Evolutionary conservation across 2,888 invertebrate species (phyloP).

Genomic region (Dendrolimus pini): DNA sequence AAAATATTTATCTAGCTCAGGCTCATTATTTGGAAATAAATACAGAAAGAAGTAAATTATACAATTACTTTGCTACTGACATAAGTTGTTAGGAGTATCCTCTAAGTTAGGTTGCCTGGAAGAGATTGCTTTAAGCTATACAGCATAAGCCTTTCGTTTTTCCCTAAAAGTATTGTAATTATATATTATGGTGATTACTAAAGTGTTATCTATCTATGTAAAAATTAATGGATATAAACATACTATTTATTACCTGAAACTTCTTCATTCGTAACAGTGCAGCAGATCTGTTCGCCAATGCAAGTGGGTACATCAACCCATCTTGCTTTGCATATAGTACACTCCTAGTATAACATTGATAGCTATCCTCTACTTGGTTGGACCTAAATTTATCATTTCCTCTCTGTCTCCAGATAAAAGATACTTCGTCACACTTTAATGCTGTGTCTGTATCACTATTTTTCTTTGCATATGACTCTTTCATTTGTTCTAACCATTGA

Average conservation of each 20-base stretch:
- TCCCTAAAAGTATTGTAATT: too few species aligned
- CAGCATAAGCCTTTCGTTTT: too few species aligned
- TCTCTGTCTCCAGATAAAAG: slow-evolving; percentile 55
- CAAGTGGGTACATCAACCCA: slow-evolving; percentile 76
- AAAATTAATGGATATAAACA: too few species aligned
- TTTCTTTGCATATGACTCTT: slow-evolving; percentile 38
- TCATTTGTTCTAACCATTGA: slow-evolving; percentile 60
- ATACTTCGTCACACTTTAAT: slow-evolving; percentile 48
- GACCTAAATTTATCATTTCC: slow-evolving; percentile 78
- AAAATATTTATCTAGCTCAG: too few species aligned
- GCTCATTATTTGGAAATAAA: too few species aligned
- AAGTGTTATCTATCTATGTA: too few species aligned
- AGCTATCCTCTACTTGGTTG: slow-evolving; percentile 68
- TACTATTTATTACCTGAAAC: slow-evolving; percentile 65
- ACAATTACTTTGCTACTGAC: background rate
- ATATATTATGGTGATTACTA: too few species aligned
- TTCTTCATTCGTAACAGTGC: slow-evolving; percentile 76
- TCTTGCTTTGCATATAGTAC: slow-evolving; percentile 74
- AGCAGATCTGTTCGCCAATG: slow-evolving; percentile 83
- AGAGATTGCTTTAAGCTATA: too few species aligned
- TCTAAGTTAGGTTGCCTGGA: too few species aligned
- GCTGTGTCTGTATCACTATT: slow-evolving; percentile 41
- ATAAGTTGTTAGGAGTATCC: background rate
- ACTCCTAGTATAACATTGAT: slow-evolving; percentile 79
- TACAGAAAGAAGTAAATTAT: too few species aligned